Percentiles rank a stretch among this genome's conserved stretches.
Conservation (phyloP, 2,797 vertebrate species). For the Enteromius afrohamiltoni region DNA sequence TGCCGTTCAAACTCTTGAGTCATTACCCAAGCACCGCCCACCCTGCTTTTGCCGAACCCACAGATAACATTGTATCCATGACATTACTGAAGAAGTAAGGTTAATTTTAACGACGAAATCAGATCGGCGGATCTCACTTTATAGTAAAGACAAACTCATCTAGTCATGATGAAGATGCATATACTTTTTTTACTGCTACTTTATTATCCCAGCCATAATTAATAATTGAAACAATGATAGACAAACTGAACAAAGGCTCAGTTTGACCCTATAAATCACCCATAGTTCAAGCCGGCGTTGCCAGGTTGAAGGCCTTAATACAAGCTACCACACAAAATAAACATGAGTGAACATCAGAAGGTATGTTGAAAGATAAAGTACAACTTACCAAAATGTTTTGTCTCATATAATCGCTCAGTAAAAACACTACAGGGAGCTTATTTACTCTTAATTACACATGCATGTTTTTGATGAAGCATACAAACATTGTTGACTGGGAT, state of each 20-base stretch:
- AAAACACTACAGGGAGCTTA: neutral
- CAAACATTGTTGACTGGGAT: neutral
- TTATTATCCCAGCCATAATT: too few species aligned
- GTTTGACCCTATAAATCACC: neutral
- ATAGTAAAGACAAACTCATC: too few species aligned
- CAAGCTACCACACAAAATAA: neutral
- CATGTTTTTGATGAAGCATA: neutral
- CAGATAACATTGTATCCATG: too few species aligned
- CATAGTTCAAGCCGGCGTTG: neutral
- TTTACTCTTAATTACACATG: neutral
- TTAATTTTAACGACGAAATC: too few species aligned
- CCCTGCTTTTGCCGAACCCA: too few species aligned
- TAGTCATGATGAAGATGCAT: too few species aligned
- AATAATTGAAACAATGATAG: too few species aligned
- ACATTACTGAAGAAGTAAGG: too few species aligned
- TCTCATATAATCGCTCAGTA: neutral
- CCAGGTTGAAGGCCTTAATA: neutral
- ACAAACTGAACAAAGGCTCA: neutral
- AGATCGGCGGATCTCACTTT: too few species aligned
- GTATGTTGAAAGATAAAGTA: neutral
- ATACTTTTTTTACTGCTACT: too few species aligned
- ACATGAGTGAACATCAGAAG: neutral
- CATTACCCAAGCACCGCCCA: too few species aligned
- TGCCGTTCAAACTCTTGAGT: too few species aligned
- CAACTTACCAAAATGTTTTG: neutral